Evolutionary conservation across 2,888 invertebrate species (phyloP).

Genomic region (Micropterix aruncella): DNA sequence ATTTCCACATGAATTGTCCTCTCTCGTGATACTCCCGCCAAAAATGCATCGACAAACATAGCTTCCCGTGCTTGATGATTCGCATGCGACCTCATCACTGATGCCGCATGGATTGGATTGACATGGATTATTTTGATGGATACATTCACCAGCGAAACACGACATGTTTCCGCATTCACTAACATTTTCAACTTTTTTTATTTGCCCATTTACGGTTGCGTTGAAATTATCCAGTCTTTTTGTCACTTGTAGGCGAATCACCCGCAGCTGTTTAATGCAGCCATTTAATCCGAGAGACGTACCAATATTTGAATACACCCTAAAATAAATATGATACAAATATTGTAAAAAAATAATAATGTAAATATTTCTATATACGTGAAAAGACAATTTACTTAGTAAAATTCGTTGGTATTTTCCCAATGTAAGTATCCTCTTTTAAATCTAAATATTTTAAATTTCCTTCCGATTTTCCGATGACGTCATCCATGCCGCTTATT

Average conservation of each 20-base stretch:
- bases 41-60: conserved; percentile 69
- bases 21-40: conserved; percentile 41
- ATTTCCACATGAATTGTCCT: too few species aligned
- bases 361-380: conserved; percentile 13
- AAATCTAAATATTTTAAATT: conserved; percentile 55
- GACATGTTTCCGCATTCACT: background rate
- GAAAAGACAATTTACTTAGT: too few species aligned
- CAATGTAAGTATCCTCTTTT: conserved; percentile 52
- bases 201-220: background rate
- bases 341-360: background rate
- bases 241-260: conserved; percentile 41
- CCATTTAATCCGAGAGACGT: conserved; percentile 57
- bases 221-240: conserved; percentile 2
- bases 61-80: conserved; percentile 49
- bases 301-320: conserved; percentile 55
- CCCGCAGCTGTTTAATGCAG: conserved; percentile 52
- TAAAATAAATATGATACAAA: conserved; percentile 18
- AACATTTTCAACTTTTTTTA: background rate
- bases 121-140: conserved; percentile 63
- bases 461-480: conserved; percentile 53
- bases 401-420: conserved; percentile 49
- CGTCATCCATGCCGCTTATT: conserved; percentile 50
- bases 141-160: conserved; percentile 27
- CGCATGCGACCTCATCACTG: conserved; percentile 55
- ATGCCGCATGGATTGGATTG: conserved; percentile 63